Evolutionary conservation across 2,888 invertebrate genomes (phyloP).

Genomic region (Orthosia incerta): DNA sequence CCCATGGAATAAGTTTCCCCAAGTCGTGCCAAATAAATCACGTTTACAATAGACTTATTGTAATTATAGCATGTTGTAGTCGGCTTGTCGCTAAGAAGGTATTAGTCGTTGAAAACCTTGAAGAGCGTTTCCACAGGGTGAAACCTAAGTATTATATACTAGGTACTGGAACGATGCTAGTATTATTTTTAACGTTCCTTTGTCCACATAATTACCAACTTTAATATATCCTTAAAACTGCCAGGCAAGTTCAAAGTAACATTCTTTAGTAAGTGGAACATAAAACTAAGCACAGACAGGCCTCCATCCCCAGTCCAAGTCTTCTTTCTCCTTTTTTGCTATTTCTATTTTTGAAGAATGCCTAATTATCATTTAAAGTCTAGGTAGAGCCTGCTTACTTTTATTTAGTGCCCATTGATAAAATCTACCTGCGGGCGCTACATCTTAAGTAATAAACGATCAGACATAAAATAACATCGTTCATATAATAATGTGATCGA

Average conservation of each 20-base stretch:
- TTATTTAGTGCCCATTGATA: conserved; percentile 13
- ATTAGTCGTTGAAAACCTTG: conserved; percentile 43
- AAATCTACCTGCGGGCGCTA: conserved; percentile 7
- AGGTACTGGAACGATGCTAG: conserved; percentile 1
- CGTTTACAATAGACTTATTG: conserved; percentile 5
- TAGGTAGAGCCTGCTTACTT: neutral
- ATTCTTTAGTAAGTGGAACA: conserved; percentile 10
- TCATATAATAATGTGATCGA: neutral
- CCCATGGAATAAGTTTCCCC: neutral
- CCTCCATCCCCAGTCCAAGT: neutral
- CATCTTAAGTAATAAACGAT: conserved; percentile 1
- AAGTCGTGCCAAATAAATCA: conserved; percentile 9
- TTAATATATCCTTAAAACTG: neutral
- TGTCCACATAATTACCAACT: conserved; percentile 16
- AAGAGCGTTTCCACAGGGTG: conserved; percentile 36
- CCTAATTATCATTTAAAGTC: conserved; percentile 16
- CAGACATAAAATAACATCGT: neutral
- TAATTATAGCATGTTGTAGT: conserved; percentile 15
- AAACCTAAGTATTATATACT: conserved; percentile 5
- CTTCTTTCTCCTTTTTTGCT: neutral
- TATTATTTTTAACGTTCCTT: conserved; percentile 42
- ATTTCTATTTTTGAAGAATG: neutral
- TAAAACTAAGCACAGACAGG: neutral
- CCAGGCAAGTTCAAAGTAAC: conserved; percentile 1
- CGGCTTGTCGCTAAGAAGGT: conserved; percentile 46